phyloP scores from a whole-genome alignment of 2,113 vertebrate genomes.

The Patagioenas fasciata region DNA sequence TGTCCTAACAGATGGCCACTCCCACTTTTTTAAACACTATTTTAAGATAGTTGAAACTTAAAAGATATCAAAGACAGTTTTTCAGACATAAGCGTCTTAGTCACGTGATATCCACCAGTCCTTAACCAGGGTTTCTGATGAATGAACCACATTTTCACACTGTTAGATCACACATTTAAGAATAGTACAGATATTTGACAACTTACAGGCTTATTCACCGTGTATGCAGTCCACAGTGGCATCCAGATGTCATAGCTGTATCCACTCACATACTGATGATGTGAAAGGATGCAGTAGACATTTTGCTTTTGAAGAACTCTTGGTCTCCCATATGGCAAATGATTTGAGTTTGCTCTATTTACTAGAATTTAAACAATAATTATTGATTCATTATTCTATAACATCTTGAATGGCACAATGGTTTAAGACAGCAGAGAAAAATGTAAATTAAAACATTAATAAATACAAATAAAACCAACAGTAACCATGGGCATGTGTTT shows the following conservation, averaged over 20 bases:
- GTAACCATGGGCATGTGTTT: neutral
- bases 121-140: neutral
- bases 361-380: constrained; percentile 65
- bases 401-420: neutral
- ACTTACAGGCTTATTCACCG: constrained; percentile 80
- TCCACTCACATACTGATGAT: constrained; percentile 83
- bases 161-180: neutral
- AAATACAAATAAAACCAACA: neutral
- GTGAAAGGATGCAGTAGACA: constrained; percentile 83
- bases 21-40: neutral
- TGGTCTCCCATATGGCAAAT: constrained; percentile 84
- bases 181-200: neutral
- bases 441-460: neutral
- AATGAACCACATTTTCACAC: neutral
- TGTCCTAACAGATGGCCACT: neutral
- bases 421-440: neutral
- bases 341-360: neutral
- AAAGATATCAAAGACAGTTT: neutral
- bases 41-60: neutral
- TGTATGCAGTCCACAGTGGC: constrained; percentile 93
- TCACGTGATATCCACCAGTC: neutral
- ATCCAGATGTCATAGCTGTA: constrained; percentile 78
- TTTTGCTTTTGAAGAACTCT: constrained; percentile 71
- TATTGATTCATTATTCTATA: neutral
- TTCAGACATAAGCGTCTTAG: neutral